Evolutionary conservation across 2,797 vertebrate species (phyloP).

Genomic region (Florisuga fusca): DNA sequence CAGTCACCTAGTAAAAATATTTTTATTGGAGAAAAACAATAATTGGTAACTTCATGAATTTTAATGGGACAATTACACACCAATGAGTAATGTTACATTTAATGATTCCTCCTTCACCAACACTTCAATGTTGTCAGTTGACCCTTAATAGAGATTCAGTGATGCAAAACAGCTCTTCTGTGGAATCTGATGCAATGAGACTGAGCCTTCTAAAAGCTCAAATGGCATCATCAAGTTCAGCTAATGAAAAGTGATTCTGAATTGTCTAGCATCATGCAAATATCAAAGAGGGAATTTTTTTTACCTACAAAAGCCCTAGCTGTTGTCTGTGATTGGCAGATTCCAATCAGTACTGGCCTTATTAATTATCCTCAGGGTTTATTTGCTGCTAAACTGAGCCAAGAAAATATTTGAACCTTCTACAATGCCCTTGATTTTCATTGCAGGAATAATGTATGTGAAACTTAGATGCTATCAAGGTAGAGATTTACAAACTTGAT

Average conservation of each 20-base stretch:
- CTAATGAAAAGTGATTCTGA: constrained; percentile 36
- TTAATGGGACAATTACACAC: constrained; percentile 44
- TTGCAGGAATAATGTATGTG: constrained; percentile 10
- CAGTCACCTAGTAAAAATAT: constrained; percentile 1
- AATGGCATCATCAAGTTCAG: not conserved
- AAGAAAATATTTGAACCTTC: not conserved
- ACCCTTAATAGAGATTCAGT: constrained; percentile 59
- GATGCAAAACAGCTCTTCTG: constrained; percentile 41
- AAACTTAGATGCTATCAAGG: constrained; percentile 19
- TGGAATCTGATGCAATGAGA: not conserved
- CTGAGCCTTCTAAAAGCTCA: constrained; percentile 10
- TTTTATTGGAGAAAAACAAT: constrained; percentile 48
- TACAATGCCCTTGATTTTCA: not conserved
- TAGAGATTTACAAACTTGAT: constrained; percentile 7
- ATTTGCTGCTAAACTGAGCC: not conserved
- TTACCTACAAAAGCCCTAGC: not conserved
- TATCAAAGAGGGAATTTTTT: not conserved
- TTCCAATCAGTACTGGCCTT: not conserved
- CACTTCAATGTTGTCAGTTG: constrained; percentile 37
- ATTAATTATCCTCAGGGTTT: constrained; percentile 30
- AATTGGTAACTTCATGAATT: constrained; percentile 47
- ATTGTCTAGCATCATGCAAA: not conserved
- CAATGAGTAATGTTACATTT: constrained; percentile 40
- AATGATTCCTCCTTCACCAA: constrained; percentile 39
- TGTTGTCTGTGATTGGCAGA: not conserved